Evolutionary conservation across 1,140 invertebrate genomes (phyloP).

Genomic region (Diachasmimorpha longicaudata): DNA sequence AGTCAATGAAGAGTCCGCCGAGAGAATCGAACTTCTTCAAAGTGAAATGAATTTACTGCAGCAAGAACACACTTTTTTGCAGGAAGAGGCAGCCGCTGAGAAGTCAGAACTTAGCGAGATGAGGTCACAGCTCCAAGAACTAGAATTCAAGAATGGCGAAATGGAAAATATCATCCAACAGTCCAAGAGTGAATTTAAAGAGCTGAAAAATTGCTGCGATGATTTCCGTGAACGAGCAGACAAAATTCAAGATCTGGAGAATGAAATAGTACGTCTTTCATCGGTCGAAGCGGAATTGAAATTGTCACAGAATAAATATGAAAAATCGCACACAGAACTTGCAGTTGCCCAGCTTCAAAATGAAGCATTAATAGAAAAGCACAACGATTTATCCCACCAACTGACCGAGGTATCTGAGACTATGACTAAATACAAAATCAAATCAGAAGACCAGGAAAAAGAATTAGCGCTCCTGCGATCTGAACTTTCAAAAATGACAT

Average conservation of each 20-base stretch:
- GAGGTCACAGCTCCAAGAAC: conserved; percentile 51
- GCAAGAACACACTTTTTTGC: conserved; percentile 59
- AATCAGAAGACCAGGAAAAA: neutral
- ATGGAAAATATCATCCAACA: conserved; percentile 55
- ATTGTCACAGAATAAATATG: conserved; percentile 25
- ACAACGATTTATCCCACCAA: conserved; percentile 8
- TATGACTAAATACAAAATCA: neutral
- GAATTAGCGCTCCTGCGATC: conserved; percentile 5
- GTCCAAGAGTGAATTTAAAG: conserved; percentile 40
- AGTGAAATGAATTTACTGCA: conserved; percentile 55
- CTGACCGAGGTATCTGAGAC: conserved; percentile 38
- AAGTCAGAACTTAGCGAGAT: conserved; percentile 58
- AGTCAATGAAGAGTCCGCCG: conserved; percentile 45
- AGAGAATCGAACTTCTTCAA: conserved; percentile 57
- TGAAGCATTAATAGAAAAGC: conserved; percentile 24
- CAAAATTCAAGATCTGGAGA: neutral
- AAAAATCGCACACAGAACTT: conserved; percentile 52
- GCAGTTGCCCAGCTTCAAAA: conserved; percentile 48
- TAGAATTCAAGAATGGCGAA: conserved; percentile 57
- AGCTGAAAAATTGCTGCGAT: conserved; percentile 52
- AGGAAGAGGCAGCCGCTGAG: conserved; percentile 37
- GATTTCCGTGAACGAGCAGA: neutral
- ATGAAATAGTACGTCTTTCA: conserved; percentile 42
- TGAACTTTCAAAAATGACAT: conserved; percentile 10
- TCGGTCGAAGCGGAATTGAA: conserved; percentile 55